Base-by-base conservation (phyloP, 2,797 vertebrate species). In the Poeciliopsis paucimaculata region DNA sequence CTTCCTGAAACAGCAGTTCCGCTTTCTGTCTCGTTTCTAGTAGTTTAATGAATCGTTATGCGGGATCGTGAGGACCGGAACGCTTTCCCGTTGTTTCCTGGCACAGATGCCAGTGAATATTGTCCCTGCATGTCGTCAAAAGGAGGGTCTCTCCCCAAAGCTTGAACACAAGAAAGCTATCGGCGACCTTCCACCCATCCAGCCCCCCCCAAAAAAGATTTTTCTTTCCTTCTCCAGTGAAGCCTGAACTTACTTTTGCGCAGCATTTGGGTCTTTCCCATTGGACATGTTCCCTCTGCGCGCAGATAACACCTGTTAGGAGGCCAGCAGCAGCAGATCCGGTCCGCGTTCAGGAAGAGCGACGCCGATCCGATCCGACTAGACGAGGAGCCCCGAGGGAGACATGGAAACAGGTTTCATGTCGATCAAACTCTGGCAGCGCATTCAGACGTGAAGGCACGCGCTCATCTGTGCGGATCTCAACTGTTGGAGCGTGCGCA, bases 251-350 rank as follows among this genome's bases (percentile, higher is more conserved):
- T 88, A 96, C 96, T 82, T 91, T 2, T 83, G 82, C 11, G 89
- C 86, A 78, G 88, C 91, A 93, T 85, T 84, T 88, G 92, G 87
- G 68, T 86, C 83, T 90, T 94, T 95, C 88, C 92, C 94, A 93
- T 92, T 92, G 90, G 95, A 96, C 96, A 96, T 96, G 91, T 73
- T 92, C 46, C 47, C 87, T 81, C 43, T 80, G 41, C 72, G 85
- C 75, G 88, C 74, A 79, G 72, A 77, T n/a, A 64, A 88, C 93
- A 95, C 93, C 93, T 94, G 92, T 84, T 72, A 55, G 75, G 39
- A 83, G 74, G 83, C 84, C 1, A 34, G 31, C 77, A 34, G 80
- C 72, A 10, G 75, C 6, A 57, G 57, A 43, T 16, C 31, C 36
- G 16, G 13, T 49, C 41, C 53, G 55, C 82, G 83, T 87, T 7